These are phyloP conservation scores for Chelonia mydas DNA, from an alignment of 2,797 vertebrate species.

Conservation along the genomic window DNA sequence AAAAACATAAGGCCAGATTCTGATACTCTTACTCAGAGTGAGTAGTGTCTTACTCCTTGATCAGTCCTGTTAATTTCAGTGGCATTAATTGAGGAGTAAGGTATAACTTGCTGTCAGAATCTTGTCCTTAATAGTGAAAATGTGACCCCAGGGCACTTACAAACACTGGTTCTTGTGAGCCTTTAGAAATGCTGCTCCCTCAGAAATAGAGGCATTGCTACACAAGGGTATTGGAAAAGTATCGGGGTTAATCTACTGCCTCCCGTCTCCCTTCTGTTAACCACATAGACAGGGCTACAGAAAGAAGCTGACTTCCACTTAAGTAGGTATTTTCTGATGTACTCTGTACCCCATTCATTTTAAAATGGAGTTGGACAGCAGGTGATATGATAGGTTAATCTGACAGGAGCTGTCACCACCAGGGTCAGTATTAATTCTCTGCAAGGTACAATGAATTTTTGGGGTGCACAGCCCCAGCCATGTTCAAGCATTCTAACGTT, in stretches of 20 bases:
- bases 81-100: background rate
- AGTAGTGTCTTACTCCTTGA: background rate
- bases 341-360: conserved; percentile 2
- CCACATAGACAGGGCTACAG: background rate
- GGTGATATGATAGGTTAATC: conserved; percentile 2
- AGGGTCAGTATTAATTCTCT: background rate
- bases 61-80: background rate
- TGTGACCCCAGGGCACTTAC: background rate
- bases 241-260: background rate
- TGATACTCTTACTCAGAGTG: background rate
- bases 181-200: background rate
- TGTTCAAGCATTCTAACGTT: background rate
- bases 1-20: background rate
- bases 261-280: background rate
- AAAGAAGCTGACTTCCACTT: conserved; percentile 29
- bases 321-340: conserved; percentile 28
- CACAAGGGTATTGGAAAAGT: background rate
- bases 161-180: background rate
- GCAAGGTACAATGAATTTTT: background rate
- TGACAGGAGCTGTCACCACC: background rate
- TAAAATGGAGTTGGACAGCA: background rate
- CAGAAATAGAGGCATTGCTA: background rate
- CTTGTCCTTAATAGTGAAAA: background rate
- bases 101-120: background rate
- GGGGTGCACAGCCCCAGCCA: background rate